Base-by-base conservation (phyloP, 2,113 vertebrate species). In the Percopsis transmontana region DNA sequence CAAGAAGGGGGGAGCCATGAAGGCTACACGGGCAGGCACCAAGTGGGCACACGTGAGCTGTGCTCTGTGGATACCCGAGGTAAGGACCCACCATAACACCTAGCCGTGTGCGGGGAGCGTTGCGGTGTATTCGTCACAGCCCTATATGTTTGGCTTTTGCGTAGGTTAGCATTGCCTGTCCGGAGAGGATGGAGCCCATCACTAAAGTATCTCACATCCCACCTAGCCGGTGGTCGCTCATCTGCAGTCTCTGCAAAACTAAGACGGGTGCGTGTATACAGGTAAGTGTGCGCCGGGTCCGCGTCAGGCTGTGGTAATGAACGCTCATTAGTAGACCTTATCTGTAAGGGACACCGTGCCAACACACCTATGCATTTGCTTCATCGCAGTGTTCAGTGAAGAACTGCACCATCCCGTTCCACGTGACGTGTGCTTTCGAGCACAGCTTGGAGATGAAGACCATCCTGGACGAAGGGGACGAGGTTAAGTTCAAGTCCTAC, bases 391-490 rank as follows among this genome's bases (percentile, higher is more conserved):
- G 97, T 85, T 99, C 97, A 0, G 95, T 99, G 59, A 99, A 98
- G 91, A 99, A 95, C 87, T 99, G 97, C 85, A 98, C 96, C 72
- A 98, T 92, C 68, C 97, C 97, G 62, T 99, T 99, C 90, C 96
- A 99, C n/a, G 97, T 99, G 86, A 99, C 97, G n/a, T 99, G 97
- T 79, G 97, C 97, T 85, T 99, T 99, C 68, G 96, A 98, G 92
- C 95, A 99, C 89, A 96, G 76, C 80, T 91, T 99, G 64, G 97
- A 99, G 89, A 98, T 99, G 97, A 99, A 98, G 88, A 98, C 97
- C 63, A 96, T 96, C 85, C 88, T 99, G 76, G 97, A 98, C 19
- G 96, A 98, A 0, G 96, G 94, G 0, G 97, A 99, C 40, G 96
- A 99, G 77, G 97, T 99, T 38, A 98, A 98, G 66, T 99, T 99